Evolutionary conservation across 1,140 invertebrate species (phyloP), one percentile per base, ranked within the genome.

Genomic region (Steinernema khuongi): DNA sequence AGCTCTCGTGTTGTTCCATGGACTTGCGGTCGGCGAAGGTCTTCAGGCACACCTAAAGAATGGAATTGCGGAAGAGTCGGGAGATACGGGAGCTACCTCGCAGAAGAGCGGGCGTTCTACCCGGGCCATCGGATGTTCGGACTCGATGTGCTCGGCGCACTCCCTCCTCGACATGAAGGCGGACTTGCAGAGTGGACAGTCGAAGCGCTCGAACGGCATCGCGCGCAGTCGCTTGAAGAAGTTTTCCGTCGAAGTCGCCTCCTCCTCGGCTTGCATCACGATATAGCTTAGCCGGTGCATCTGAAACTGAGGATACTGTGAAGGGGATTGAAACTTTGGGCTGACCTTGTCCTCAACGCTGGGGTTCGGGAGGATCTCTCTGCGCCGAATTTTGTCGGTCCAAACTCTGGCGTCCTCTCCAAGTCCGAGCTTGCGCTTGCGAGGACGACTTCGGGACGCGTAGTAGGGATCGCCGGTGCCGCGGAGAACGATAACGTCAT

Each of bases 401-500:
- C 36, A 41, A n/a, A n/a, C n/a, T 41, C n/a, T n/a, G 36, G 7
- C 7, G 36, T n/a, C n/a, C 7, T 41, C 36, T 7, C 36, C 36
- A 7, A 41, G n/a, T 41, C 36, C 36, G 36, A 11, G 7, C 36
- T 41, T 41, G 36, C 36, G 36, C n/a, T n/a, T 41, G 7, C 36
- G 36, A 41, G 7, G n/a, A 41, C 36, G 7, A 7, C n/a, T 41
- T n/a, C 7, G 7, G 36, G 7, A n/a, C 36, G 36, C 36, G 7
- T n/a, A n/a, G n/a, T n/a, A n/a, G n/a, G n/a, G n/a, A n/a, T n/a
- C n/a, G 31, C 77, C 81, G n/a, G 74, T 69, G 29, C 80, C 70
- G 1, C 83, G 72, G 36, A 84, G 76, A 18, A 84, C 77, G 31
- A 84, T 85, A 17, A 83, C 83, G 75, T 84, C 83, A 11, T 82